phyloP scores from a whole-genome alignment of 2,797 vertebrate genomes.

The Anguilla obscura region DNA sequence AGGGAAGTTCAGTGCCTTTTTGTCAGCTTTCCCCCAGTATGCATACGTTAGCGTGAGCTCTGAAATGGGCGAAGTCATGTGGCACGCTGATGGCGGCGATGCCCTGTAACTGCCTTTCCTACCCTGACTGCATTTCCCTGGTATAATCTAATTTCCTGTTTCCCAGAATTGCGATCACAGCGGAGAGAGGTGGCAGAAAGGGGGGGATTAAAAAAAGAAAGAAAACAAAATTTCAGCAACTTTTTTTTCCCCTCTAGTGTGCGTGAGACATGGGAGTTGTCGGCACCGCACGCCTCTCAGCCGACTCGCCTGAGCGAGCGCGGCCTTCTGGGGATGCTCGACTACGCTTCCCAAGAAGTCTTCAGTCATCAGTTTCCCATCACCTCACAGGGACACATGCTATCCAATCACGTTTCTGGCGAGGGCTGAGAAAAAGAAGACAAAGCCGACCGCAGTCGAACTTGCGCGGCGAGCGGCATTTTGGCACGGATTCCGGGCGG shows the following conservation, averaged over 20 bases:
- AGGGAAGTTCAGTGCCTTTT: not conserved
- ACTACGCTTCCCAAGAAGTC: not conserved
- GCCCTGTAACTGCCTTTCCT: not conserved
- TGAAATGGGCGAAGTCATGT: not conserved
- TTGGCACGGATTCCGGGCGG: not conserved
- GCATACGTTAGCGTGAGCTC: no score
- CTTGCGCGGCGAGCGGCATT: not conserved
- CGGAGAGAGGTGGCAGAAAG: not conserved
- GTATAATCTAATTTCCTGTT: not conserved
- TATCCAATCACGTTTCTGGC: not conserved
- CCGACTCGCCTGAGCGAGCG: not conserved
- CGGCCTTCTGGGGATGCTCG: not conserved
- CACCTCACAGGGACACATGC: not conserved
- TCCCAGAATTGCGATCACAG: not conserved
- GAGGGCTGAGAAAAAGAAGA: not conserved
- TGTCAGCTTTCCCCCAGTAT: not conserved
- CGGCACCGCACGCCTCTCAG: not conserved
- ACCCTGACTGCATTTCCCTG: not conserved
- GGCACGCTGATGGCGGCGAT: no score
- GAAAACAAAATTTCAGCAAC: constrained; percentile 23
- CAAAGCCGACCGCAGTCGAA: not conserved
- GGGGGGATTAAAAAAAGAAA: not conserved
- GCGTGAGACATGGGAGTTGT: not conserved
- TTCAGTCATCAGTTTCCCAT: constrained; percentile 3
- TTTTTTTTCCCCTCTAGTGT: constrained; percentile 22